Percentiles rank a stretch among this genome's conserved stretches.
Evolutionary conservation across 2,888 invertebrate genomes (phyloP).

Genomic region (Aplocera efformata): DNA sequence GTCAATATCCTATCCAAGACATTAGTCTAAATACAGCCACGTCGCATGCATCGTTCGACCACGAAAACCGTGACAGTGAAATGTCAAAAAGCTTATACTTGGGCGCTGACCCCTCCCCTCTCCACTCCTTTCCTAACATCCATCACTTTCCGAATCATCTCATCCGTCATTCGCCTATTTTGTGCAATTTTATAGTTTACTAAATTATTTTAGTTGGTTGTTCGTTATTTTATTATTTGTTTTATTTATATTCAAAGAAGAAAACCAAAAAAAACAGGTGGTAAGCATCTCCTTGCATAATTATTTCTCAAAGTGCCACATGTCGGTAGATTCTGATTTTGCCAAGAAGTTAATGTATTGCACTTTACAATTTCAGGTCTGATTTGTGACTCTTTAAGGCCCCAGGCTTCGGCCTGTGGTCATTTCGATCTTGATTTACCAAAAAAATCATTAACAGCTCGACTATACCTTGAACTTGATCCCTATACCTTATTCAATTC

Average conservation of each 20-base stretch:
- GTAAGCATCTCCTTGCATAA: slow-evolving; percentile 39
- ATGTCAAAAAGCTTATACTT: no score
- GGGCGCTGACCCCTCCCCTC: no score
- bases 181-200: slow-evolving; percentile 55
- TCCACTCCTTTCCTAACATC: no score
- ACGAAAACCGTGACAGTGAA: no score
- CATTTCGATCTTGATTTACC: slow-evolving; percentile 27
- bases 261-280: slow-evolving; percentile 41
- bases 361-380: slow-evolving; percentile 45
- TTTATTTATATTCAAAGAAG: slow-evolving; percentile 36
- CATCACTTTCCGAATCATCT: no score
- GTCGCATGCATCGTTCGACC: no score
- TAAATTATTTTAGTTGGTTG: slow-evolving; percentile 67
- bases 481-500: slow-evolving; percentile 26
- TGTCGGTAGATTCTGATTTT: slow-evolving; percentile 37
- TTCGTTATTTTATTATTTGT: slow-evolving; percentile 49
- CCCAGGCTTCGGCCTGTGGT: slow-evolving; percentile 75
- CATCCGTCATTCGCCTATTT: slow-evolving; percentile 57
- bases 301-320: slow-evolving; percentile 45
- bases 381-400: slow-evolving; percentile 38
- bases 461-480: slow-evolving; percentile 32
- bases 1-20: no score
- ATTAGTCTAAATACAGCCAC: no score
- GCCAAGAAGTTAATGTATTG: slow-evolving; percentile 11
- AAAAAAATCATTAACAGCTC: slow-evolving; percentile 29